Evolutionary conservation across 1,140 invertebrate species (phyloP).

Genomic region (Zaprionus tsacasi): DNA sequence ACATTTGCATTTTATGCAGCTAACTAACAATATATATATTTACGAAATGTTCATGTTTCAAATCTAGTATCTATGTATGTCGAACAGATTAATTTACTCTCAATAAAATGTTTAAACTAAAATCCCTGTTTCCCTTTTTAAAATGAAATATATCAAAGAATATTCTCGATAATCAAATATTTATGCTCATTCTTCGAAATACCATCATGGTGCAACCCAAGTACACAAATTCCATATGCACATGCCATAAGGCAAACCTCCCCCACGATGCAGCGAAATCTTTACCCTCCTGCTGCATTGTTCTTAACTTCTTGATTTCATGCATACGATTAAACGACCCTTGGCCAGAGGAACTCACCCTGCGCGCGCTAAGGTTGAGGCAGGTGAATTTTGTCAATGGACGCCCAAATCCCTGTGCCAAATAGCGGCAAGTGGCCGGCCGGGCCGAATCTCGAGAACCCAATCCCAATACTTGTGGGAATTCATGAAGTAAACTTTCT

Average conservation of each 20-base stretch:
- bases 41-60: slow-evolving; percentile 63
- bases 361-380: slow-evolving; percentile 31
- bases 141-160: no score
- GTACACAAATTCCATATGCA: slow-evolving; percentile 18
- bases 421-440: slow-evolving; percentile 56
- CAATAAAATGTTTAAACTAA: slow-evolving; percentile 62
- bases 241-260: slow-evolving; percentile 59
- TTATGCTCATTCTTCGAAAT: background rate
- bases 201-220: slow-evolving; percentile 1
- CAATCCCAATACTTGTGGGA: slow-evolving; percentile 82
- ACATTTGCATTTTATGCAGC: slow-evolving; percentile 43
- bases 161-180: slow-evolving; percentile 34
- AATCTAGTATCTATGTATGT: slow-evolving; percentile 66
- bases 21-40: slow-evolving; percentile 59
- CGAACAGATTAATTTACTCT: slow-evolving; percentile 63
- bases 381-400: slow-evolving; percentile 74
- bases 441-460: slow-evolving; percentile 43
- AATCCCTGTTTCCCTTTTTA: background rate
- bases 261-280: slow-evolving; percentile 63
- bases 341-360: slow-evolving; percentile 48
- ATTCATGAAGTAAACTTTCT: slow-evolving; percentile 82
- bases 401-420: slow-evolving; percentile 31
- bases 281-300: slow-evolving; percentile 40
- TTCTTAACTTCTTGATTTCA: slow-evolving; percentile 77
- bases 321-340: slow-evolving; percentile 68